Evolutionary conservation across 1,140 invertebrate species (phyloP), one percentile per base, ranked within the genome.

Genomic region (Cherax quadricarinatus): DNA sequence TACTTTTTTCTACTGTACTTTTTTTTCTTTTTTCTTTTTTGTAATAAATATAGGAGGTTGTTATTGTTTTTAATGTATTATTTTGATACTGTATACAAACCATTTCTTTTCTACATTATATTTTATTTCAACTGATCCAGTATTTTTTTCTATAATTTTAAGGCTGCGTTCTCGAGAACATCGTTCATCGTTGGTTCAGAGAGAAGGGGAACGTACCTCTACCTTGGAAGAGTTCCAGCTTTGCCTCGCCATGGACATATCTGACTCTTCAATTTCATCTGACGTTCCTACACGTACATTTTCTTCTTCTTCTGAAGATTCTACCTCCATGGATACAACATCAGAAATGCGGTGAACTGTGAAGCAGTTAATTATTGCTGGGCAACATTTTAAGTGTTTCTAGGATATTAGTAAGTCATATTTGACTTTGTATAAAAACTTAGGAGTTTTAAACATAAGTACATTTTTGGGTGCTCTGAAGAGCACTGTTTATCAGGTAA

Each of bases 241-340:
- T 60, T 82, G 84, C 24, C 79, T 91, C 57, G 82, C 84, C 14
- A 91, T 91, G 90, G 90, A 91, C 60, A 91, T 91, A 66, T 91
- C 90, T 5, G 90, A 91, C 49, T 91, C 90, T 10, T 91, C 90
- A 10, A 80, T 57, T 24, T 91, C 90, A 41, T 91, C 90, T 81
- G 84, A 91, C 6, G 60, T 73, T 62, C 90, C 90, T 21, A 91
- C 90, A 82, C 84, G 90, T 1, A 91, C 90, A 81, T 91, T 91
- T 80, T 91, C 90, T 49, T 91, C 90, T 12, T 91, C 90, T 7
- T 91, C 90, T 73, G 90, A 91, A 62, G 90, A 91, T 86, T 91
- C 90, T 85, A 91, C 90, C 75, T 91, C 90, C 41, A 91, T 91
- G 90, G 90, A 91, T 51, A 82, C 57, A n/a, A 90, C 90, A 4